Percentiles rank a stretch among this genome's conserved stretches.
These are phyloP conservation scores for Drosophila subsilvestris DNA, from an alignment of 2,888 invertebrate species.

Conservation along the genomic window DNA sequence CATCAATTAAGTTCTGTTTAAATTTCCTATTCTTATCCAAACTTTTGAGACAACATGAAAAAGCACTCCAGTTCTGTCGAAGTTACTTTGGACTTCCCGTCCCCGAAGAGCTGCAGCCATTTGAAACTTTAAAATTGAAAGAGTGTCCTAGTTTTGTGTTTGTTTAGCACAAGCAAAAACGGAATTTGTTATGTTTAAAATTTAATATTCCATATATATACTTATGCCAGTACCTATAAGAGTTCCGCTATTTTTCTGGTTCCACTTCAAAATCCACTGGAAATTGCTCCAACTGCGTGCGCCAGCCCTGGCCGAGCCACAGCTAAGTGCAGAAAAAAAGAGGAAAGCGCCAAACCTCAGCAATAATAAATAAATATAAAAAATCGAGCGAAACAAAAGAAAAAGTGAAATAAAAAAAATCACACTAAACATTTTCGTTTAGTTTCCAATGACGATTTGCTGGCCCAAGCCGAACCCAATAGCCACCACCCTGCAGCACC, in stretches of 20 bases:
- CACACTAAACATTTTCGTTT: conserved; percentile 75
- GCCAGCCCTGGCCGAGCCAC: conserved; percentile 7
- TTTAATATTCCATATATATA: too few relatives aligned
- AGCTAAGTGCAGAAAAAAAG: conserved; percentile 14
- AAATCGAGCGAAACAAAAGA: conserved; percentile 16
- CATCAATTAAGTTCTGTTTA: neutral
- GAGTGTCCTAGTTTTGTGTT: neutral
- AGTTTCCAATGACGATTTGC: conserved; percentile 76
- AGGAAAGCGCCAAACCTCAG: conserved; percentile 30
- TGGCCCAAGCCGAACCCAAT: conserved; percentile 49
- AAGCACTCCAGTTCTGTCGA: neutral
- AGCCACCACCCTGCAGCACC: conserved; percentile 10
- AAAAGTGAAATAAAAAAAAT: conserved; percentile 57
- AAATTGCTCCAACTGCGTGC: conserved; percentile 18
- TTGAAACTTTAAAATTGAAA: neutral
- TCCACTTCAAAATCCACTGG: conserved; percentile 19
- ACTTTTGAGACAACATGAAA: neutral
- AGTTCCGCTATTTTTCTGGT: neutral
- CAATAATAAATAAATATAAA: conserved; percentile 66
- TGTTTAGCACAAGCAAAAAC: neutral
- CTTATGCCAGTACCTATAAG: too few relatives aligned
- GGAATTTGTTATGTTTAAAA: neutral
- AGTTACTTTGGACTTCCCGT: neutral
- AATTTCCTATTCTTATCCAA: neutral
- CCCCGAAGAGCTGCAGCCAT: neutral